Percentiles rank a stretch among this genome's conserved stretches.
Evolutionary conservation across 2,113 vertebrate genomes (phyloP).

Genomic region (Eretmochelys imbricata): DNA sequence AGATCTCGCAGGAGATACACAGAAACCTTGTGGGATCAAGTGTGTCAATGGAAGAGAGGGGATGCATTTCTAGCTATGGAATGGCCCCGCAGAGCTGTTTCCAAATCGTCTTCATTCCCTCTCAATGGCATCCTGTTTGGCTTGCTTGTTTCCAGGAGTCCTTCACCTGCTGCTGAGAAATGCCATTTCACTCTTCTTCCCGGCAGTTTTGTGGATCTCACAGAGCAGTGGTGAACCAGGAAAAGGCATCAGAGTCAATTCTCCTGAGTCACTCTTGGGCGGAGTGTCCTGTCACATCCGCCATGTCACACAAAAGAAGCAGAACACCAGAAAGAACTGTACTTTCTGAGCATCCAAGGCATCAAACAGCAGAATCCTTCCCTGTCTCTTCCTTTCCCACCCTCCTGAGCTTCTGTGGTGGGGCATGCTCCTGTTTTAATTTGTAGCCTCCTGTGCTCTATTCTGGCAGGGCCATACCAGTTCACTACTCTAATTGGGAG

Average conservation of each 20-base stretch:
- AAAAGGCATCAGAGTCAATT: fast-evolving
- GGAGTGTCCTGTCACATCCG: constrained; percentile 25
- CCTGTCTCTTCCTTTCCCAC: fast-evolving
- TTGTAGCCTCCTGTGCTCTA: neutral
- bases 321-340: fast-evolving
- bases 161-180: constrained; percentile 51
- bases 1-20: constrained; percentile 13
- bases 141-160: constrained; percentile 30
- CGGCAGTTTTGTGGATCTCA: neutral
- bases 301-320: neutral
- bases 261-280: neutral
- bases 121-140: neutral
- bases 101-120: neutral
- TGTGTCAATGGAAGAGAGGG: neutral
- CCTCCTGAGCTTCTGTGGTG: neutral
- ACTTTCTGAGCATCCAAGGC: fast-evolving
- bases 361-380: neutral
- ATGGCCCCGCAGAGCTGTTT: constrained; percentile 41
- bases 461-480: neutral
- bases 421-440: no score
- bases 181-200: neutral
- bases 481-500: neutral
- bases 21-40: neutral
- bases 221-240: neutral
- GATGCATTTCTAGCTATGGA: constrained; percentile 8